Evolutionary conservation across 2,113 vertebrate species (phyloP).

Genomic region (Malurus elegans): DNA sequence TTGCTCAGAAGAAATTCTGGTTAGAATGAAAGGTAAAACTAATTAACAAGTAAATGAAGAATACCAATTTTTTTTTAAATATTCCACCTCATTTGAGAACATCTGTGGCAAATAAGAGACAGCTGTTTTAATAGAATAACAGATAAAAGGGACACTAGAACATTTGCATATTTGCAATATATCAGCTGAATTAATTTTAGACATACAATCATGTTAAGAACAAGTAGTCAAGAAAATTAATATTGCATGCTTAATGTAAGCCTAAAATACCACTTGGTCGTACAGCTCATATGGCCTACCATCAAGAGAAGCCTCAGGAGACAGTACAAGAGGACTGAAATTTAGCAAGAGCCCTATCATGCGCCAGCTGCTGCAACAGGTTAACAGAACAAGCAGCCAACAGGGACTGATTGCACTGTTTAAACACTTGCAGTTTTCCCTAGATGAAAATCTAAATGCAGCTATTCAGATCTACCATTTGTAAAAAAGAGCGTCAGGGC

Average conservation of each 20-base stretch:
- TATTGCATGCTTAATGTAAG: background rate
- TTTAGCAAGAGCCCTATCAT: background rate
- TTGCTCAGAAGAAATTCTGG: background rate
- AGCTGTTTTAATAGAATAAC: background rate
- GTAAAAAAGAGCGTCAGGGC: background rate
- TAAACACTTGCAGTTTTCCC: background rate
- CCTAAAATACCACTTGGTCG: background rate
- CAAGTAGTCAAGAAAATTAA: background rate
- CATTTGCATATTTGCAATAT: background rate
- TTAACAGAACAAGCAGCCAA: background rate
- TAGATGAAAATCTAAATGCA: background rate
- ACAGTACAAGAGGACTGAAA: background rate
- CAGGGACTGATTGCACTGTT: background rate
- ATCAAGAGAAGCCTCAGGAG: background rate
- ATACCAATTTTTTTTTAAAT: background rate
- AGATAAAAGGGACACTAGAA: background rate
- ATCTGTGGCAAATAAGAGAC: background rate
- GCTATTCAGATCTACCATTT: background rate
- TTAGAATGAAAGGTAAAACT: background rate
- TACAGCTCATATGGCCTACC: background rate
- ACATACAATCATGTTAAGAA: background rate
- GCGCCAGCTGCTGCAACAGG: rapidly evolving
- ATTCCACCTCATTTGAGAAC: background rate
- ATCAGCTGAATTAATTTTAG: background rate
- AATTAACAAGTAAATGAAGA: background rate